These are phyloP conservation scores for Thalassophryne amazonica DNA, from an alignment of 2,797 vertebrate genomes.

Conservation along the genomic window DNA sequence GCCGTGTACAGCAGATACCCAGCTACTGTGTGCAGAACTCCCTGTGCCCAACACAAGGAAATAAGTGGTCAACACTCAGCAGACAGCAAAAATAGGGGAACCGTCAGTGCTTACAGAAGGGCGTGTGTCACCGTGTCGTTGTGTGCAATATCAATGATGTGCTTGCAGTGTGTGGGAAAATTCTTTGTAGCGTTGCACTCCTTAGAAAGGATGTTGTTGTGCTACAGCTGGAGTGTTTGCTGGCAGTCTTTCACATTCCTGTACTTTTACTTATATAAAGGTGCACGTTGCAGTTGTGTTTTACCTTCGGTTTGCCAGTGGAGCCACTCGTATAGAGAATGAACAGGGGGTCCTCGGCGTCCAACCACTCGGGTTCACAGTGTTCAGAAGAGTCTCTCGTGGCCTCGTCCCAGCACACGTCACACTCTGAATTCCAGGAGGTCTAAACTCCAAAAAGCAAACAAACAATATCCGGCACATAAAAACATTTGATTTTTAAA, in stretches of 20 bases:
- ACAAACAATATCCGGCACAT: slow-evolving; percentile 11
- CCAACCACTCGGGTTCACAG: slow-evolving; percentile 85
- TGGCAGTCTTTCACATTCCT: too few species aligned
- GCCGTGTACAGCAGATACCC: slow-evolving; percentile 82
- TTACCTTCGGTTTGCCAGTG: slow-evolving; percentile 82
- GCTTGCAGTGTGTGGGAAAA: not conserved
- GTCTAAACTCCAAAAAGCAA: slow-evolving; percentile 51
- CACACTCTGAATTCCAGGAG: slow-evolving; percentile 68
- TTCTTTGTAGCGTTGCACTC: too few species aligned
- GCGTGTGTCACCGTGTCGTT: slow-evolving; percentile 3
- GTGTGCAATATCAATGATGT: too few species aligned
- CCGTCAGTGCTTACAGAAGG: not conserved
- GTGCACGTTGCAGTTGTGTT: not conserved
- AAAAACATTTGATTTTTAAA: too few species aligned
- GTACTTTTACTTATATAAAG: not conserved
- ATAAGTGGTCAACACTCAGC: not conserved
- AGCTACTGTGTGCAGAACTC: slow-evolving; percentile 77
- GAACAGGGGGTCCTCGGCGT: slow-evolving; percentile 82
- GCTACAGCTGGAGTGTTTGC: too few species aligned
- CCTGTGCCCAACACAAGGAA: slow-evolving; percentile 49
- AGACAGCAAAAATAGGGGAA: not conserved
- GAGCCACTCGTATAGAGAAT: slow-evolving; percentile 84
- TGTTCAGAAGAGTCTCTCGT: slow-evolving; percentile 66
- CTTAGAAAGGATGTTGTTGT: too few species aligned
- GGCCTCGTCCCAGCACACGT: slow-evolving; percentile 78